Base-by-base conservation (phyloP, 2,888 invertebrate genomes). In the Drosophila ustulata region DNA sequence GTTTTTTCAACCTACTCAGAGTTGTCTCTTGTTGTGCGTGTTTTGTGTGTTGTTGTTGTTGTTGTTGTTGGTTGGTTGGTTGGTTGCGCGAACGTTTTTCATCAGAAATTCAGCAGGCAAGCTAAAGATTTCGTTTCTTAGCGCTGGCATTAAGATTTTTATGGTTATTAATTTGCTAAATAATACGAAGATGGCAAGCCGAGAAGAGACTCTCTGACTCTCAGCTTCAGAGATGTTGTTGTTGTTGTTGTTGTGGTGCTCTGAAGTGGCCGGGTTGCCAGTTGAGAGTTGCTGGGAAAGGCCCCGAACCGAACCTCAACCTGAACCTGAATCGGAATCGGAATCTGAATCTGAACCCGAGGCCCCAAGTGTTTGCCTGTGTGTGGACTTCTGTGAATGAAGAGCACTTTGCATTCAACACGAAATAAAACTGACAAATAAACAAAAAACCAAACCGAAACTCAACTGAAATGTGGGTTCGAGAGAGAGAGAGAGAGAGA, bases 161-260 rank as follows among this genome's bases (percentile, higher is more conserved):
- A 86, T 86, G 85, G 84, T 84, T 89, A 87, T 86, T 87, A 86
- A 86, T 86, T 86, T 80, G 88, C 83, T 81, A 85, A 88, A 83
- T 88, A 85, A 86, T 81, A 79, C 75, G 74, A 79, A 78, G 88
- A 78, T 79, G 86, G 65, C 82, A 82, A 32, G 25, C 61, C 51
- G 55, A 47, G 71, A 75, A 63, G 56, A 34, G 43, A 32, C 52
- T 25, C 34, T n/a, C 39, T 52, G 37, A 11, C 37, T 4, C 37
- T 4, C 37, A 32, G n/a, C 30, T 55, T 37, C n/a, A 37, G n/a
- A n/a, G 39, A 25, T 62, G 25, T 62, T 32, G 47, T 23, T 52
- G 39, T 52, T 59, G 65, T 34, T 61, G 51, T 46, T 45, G 59
- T 18, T 18, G 18, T 18, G 18, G 18, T 18, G 18, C 18, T 18